Conservation (phyloP, 2,113 vertebrate species). For the Macrotis lagotis region DNA sequence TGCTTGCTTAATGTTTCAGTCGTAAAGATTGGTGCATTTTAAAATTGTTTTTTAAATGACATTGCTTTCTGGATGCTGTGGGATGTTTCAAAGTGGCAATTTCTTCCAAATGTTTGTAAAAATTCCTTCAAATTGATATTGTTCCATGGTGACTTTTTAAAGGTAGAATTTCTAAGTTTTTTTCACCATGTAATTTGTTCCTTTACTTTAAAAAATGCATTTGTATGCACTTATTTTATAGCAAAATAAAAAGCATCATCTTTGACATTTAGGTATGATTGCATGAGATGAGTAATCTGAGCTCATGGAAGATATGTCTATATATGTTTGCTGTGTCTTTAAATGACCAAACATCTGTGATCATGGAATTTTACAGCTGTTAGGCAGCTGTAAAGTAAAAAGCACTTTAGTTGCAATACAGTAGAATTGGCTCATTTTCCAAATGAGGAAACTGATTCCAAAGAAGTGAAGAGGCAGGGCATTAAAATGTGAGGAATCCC, state of each 20-base stretch:
- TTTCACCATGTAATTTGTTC: background rate
- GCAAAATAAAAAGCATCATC: background rate
- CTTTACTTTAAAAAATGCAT: conserved; percentile 30
- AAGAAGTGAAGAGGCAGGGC: background rate
- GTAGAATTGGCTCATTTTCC: background rate
- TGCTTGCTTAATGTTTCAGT: conserved; percentile 5
- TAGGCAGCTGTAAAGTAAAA: conserved; percentile 12
- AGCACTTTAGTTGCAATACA: conserved; percentile 26
- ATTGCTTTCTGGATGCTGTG: background rate
- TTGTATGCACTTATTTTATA: background rate
- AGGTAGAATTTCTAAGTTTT: conserved; percentile 18
- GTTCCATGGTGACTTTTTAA: background rate
- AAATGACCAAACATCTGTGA: background rate
- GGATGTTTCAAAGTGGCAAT: background rate
- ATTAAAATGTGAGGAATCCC: background rate
- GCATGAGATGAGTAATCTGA: background rate
- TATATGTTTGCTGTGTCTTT: background rate
- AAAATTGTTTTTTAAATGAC: conserved; percentile 34
- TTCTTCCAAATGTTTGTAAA: conserved; percentile 14
- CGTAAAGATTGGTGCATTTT: background rate
- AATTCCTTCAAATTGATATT: conserved; percentile 35
- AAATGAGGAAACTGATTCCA: background rate
- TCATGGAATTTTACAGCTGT: background rate
- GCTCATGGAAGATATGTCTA: conserved; percentile 3
- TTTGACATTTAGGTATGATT: background rate